A percentile compares a stretch with the other conserved stretches of the same genome.
phyloP scores from a whole-genome alignment of 2,797 vertebrate genomes.

The Peromyscus eremicus region DNA sequence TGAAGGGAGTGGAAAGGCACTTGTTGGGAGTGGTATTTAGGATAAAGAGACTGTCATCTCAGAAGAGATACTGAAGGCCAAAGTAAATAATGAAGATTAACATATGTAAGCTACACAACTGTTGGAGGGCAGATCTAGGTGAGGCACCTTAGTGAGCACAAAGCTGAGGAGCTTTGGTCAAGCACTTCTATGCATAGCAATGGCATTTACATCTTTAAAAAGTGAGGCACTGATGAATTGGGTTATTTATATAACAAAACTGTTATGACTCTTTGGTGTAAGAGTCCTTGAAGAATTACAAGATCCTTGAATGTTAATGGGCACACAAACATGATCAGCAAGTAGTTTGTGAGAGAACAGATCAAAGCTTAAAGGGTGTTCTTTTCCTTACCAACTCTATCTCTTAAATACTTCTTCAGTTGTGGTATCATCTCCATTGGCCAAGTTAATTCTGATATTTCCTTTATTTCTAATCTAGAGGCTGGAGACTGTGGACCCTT shows the following conservation, averaged over 20 bases:
- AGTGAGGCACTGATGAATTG: neutral
- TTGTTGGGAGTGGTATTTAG: neutral
- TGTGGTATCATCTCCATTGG: neutral
- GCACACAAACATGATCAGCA: neutral
- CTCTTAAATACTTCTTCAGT: neutral
- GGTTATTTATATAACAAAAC: neutral
- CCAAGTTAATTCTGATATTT: neutral
- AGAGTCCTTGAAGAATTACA: neutral
- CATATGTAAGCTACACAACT: neutral
- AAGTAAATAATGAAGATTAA: neutral
- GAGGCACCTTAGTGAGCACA: neutral
- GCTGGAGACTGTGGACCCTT: neutral
- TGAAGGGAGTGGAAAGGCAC: accelerated
- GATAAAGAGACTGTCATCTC: neutral
- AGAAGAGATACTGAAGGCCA: neutral
- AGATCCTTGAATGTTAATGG: neutral
- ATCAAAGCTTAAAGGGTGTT: neutral
- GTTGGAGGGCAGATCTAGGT: neutral
- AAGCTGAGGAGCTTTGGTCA: neutral
- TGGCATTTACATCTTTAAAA: neutral
- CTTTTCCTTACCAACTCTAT: neutral
- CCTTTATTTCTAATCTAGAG: neutral
- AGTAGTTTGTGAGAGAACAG: neutral
- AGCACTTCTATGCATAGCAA: neutral
- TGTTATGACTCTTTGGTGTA: neutral